A percentile compares a stretch with the other conserved stretches of the same genome.
Conservation (phyloP, 1,140 invertebrate genomes). For the Elymnias hypermnestra region DNA sequence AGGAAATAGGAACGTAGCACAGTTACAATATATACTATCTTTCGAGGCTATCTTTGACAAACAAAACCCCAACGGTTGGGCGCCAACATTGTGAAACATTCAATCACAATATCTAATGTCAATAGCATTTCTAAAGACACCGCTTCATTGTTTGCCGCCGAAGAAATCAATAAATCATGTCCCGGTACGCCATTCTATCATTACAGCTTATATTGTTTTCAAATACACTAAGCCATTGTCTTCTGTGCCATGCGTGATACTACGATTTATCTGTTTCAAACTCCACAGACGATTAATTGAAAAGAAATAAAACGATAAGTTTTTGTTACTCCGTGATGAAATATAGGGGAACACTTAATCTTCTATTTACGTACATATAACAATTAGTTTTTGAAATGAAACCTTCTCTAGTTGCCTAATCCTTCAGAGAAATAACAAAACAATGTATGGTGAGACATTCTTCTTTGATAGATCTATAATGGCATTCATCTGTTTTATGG, state of each 20-base stretch:
- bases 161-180: slow-evolving; percentile 44
- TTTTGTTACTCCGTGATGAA: background rate
- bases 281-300: slow-evolving; percentile 8
- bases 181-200: slow-evolving; percentile 20
- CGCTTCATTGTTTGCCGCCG: slow-evolving; percentile 32
- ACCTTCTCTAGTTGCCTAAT: no score
- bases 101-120: slow-evolving; percentile 31
- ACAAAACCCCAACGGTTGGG: background rate
- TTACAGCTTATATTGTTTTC: slow-evolving; percentile 25
- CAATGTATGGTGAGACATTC: no score
- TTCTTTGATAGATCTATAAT: no score
- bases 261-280: slow-evolving; percentile 38
- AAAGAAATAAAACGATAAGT: slow-evolving; percentile 7
- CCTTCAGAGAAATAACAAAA: no score
- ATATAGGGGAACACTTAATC: no score
- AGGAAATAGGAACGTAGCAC: no score
- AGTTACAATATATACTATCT: no score
- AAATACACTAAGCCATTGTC: slow-evolving; percentile 20
- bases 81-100: slow-evolving; percentile 22
- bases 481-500: no score
- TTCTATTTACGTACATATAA: no score
- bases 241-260: slow-evolving; percentile 20
- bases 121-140: slow-evolving; percentile 28
- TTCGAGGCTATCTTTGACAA: slow-evolving; percentile 1
- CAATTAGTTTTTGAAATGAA: no score